Conservation (phyloP, 2,888 invertebrate genomes). For the Sarcophaga rosellei region DNA sequence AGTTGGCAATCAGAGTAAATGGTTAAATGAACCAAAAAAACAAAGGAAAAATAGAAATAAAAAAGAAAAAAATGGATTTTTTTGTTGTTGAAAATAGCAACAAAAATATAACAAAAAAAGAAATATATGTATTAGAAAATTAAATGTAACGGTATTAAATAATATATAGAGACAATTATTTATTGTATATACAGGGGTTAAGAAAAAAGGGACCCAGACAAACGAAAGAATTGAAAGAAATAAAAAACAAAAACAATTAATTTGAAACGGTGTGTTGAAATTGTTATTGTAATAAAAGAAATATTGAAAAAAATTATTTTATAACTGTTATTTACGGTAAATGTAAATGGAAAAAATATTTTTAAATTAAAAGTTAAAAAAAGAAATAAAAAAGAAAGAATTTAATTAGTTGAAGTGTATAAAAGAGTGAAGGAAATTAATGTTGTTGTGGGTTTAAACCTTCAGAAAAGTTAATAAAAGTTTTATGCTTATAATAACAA, state of each 20-base stretch:
- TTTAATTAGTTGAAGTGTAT: neutral
- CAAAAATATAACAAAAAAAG: neutral
- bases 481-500: constrained; percentile 17
- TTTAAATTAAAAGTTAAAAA: neutral
- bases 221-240: neutral
- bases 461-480: neutral
- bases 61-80: constrained; percentile 30
- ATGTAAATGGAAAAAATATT: neutral
- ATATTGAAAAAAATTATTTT: neutral
- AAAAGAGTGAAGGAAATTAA: neutral
- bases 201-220: neutral
- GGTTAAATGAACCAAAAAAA: constrained; percentile 70
- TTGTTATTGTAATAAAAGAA: constrained; percentile 31
- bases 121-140: neutral
- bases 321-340: neutral
- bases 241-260: neutral
- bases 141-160: constrained; percentile 30
- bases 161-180: neutral
- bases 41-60: constrained; percentile 58
- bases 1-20: constrained; percentile 77
- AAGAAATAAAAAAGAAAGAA: neutral
- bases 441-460: constrained; percentile 16
- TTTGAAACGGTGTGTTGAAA: neutral
- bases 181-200: constrained; percentile 26
- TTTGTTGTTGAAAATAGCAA: constrained; percentile 5